Evolutionary conservation across 2,888 invertebrate genomes (phyloP).

Genomic region (Aproaerema taeniolella): DNA sequence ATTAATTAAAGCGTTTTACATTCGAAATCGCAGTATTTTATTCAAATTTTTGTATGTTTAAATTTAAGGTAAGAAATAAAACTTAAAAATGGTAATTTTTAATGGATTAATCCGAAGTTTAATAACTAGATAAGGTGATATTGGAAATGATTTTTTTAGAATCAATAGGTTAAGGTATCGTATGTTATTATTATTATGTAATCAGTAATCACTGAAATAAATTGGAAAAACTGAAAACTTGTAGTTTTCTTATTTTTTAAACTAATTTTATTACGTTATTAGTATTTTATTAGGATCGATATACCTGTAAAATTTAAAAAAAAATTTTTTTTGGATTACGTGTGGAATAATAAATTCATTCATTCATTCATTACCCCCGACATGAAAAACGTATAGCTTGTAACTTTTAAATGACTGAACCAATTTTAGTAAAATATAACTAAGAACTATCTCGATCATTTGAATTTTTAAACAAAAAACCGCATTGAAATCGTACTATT

Average conservation of each 20-base stretch:
- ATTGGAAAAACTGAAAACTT: constrained; percentile 54
- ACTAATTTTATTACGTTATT: too few relatives aligned
- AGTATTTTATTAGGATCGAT: too few relatives aligned
- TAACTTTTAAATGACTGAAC: too few relatives aligned
- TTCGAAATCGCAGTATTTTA: constrained; percentile 23
- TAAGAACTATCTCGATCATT: too few relatives aligned
- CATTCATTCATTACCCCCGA: too few relatives aligned
- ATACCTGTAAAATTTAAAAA: too few relatives aligned
- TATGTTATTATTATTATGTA: constrained; percentile 76
- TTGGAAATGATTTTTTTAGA: constrained; percentile 78
- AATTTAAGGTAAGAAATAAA: constrained; percentile 43
- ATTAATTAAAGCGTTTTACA: constrained; percentile 25
- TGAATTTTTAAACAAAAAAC: too few relatives aligned
- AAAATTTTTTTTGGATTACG: too few relatives aligned
- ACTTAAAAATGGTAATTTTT: constrained; percentile 61
- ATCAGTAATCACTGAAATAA: constrained; percentile 77
- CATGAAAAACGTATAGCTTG: too few relatives aligned
- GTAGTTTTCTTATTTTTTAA: constrained; percentile 29
- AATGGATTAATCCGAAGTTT: constrained; percentile 69
- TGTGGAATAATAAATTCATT: too few relatives aligned
- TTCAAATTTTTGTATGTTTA: constrained; percentile 32
- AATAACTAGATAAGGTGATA: constrained; percentile 74
- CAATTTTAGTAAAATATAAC: too few relatives aligned
- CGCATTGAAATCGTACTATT: too few relatives aligned
- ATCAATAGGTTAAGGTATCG: constrained; percentile 73